A percentile compares a stretch with the other conserved stretches of the same genome.
These are phyloP conservation scores for Drosophila vallismaia DNA, from an alignment of 2,888 invertebrate genomes.

Conservation along the genomic window DNA sequence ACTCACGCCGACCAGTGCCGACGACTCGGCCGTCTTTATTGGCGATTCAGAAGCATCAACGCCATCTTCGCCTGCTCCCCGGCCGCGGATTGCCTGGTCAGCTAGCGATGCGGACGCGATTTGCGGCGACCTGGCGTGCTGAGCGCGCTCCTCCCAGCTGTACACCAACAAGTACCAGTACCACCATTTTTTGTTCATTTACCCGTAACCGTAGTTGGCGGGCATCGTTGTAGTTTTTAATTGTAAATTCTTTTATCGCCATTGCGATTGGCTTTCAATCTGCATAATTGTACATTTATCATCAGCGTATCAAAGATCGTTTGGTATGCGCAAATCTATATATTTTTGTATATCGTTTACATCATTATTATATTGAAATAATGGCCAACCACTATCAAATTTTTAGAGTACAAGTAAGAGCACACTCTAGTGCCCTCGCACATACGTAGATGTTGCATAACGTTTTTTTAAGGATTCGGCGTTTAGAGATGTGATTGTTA, in stretches of 20 bases:
- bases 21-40: conserved; percentile 77
- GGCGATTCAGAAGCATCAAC: conserved; percentile 63
- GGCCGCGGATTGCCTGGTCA: conserved; percentile 49
- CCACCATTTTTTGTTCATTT: conserved; percentile 55
- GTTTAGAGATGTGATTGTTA: conserved; percentile 25
- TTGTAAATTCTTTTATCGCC: conserved; percentile 51
- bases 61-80: conserved; percentile 48
- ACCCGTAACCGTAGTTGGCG: conserved; percentile 29
- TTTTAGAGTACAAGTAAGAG: conserved; percentile 7
- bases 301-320: conserved; percentile 18
- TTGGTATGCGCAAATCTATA: conserved; percentile 27
- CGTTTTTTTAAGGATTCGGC: conserved; percentile 18
- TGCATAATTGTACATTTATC: conserved; percentile 24
- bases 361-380: conserved; percentile 18
- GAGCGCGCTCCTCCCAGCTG: conserved; percentile 49
- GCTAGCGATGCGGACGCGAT: conserved; percentile 52
- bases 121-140: conserved; percentile 65
- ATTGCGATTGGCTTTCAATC: conserved; percentile 10
- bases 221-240: conserved; percentile 44
- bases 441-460: conserved; percentile 24
- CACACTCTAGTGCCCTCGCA: conserved; percentile 36
- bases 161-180: conserved; percentile 5
- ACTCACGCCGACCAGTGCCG: conserved; percentile 64
- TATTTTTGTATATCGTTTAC: conserved; percentile 52
- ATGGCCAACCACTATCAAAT: conserved; percentile 11